Base-by-base conservation (phyloP, 64 coral and sea anemone genomes). In the Stichodactyla helianthus region DNA sequence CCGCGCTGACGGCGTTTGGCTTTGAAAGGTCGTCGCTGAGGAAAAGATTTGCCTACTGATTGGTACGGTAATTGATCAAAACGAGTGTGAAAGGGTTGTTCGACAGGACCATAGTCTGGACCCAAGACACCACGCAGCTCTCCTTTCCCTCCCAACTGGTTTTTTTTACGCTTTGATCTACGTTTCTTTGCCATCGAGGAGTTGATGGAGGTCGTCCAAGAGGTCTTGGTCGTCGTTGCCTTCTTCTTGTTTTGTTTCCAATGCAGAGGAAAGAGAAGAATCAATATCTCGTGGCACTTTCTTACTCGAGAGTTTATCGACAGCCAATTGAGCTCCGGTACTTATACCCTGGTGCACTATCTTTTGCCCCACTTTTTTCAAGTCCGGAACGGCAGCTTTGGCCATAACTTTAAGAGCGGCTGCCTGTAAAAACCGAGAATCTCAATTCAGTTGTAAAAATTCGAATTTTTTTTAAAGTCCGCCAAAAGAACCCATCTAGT, bases 351-450 rank as follows among this genome's bases (percentile, higher is more conserved):
- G 77, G 19, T 53, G 77, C 14, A 5, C 12, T 7, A 71, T 5
- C 67, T 71, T 71, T 71, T 71, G 67, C 22, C 67, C 67, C 67
- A 52, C 52, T 80, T 80, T 80, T 80, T 50, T 79, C 77, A 80
- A 28, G 77, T 35, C 77, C 5, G 77, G 77, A 54, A 80, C 35
- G 52, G 77, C 77, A 4, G 44, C 77, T 80, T 80, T 80, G 50
- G 61, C n/a, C n/a, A n/a, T n/a, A n/a, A n/a, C n/a, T n/a, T n/a
- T n/a, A n/a, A n/a, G n/a, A n/a, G n/a, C n/a, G n/a, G n/a, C n/a
- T n/a, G n/a, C n/a, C n/a, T n/a, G n/a, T n/a, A n/a, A n/a, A n/a
- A n/a, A n/a, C n/a, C n/a, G n/a, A n/a, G n/a, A n/a, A n/a, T n/a
- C n/a, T n/a, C n/a, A n/a, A n/a, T n/a, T n/a, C n/a, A n/a, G n/a